Conservation (phyloP, 2,113 vertebrate genomes). For the Chunga burmeisteri region DNA sequence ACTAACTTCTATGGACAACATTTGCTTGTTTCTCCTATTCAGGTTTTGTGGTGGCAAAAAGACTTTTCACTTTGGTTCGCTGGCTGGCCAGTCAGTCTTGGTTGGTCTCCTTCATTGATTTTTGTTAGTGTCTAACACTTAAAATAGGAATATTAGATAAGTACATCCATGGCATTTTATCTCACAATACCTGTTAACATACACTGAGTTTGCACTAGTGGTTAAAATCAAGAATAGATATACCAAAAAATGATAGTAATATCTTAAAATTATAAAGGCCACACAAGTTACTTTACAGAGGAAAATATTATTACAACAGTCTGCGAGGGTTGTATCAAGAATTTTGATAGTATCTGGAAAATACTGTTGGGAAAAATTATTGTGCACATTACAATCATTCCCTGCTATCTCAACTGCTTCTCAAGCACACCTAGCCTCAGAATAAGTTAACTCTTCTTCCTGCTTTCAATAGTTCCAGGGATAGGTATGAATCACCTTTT, state of each 20-base stretch:
- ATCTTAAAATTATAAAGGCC: neutral
- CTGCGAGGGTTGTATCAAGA: neutral
- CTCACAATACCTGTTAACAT: neutral
- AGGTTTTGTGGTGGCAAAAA: neutral
- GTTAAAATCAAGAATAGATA: neutral
- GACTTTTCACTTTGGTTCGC: neutral
- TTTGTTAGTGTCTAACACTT: neutral
- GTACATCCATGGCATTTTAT: neutral
- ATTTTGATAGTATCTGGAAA: neutral
- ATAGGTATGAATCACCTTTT: neutral
- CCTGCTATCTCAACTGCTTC: neutral
- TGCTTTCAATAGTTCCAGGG: neutral
- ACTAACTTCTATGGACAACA: neutral
- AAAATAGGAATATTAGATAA: neutral
- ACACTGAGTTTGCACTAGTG: neutral
- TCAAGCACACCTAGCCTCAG: neutral
- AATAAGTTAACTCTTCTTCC: neutral
- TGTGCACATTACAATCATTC: neutral
- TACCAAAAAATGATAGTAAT: neutral
- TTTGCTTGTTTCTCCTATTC: neutral
- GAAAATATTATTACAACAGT: neutral
- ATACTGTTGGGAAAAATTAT: neutral
- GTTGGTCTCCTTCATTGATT: neutral
- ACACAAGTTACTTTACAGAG: neutral
- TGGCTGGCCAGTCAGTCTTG: neutral